Conservation (phyloP, 2,113 vertebrate genomes). For the Grus americana region DNA sequence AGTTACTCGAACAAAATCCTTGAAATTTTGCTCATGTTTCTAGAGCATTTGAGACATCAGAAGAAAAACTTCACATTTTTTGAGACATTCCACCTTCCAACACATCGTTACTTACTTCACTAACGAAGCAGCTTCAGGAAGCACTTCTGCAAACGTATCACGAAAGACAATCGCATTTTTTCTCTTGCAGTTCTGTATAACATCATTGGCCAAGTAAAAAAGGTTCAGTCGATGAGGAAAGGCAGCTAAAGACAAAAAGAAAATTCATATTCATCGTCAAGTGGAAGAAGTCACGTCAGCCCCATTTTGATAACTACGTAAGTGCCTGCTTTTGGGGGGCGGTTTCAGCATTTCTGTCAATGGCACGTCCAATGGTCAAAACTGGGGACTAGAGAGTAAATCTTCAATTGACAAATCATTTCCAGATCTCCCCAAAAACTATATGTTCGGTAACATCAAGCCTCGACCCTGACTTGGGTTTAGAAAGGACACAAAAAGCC, state of each 20-base stretch:
- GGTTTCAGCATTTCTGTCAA: background rate
- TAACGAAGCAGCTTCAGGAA: constrained; percentile 88
- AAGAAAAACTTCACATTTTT: background rate
- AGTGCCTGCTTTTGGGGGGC: accelerated
- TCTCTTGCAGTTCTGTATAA: constrained; percentile 98
- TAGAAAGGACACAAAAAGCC: background rate
- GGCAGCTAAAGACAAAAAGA: constrained; percentile 78
- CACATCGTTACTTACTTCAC: constrained; percentile 83
- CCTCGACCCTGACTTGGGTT: background rate
- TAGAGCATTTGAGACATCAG: background rate
- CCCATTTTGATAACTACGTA: background rate
- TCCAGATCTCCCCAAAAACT: background rate
- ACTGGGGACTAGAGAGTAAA: background rate
- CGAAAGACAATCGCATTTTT: constrained; percentile 95
- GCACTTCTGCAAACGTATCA: constrained; percentile 89
- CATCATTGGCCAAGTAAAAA: constrained; percentile 96
- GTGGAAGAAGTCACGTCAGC: background rate
- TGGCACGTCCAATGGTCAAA: background rate
- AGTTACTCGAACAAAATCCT: background rate
- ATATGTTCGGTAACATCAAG: accelerated
- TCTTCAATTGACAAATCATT: too few relatives aligned
- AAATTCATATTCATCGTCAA: background rate
- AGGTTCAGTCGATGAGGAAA: constrained; percentile 94
- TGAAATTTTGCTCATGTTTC: background rate
- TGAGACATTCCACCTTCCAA: background rate